Evolutionary conservation across 2,888 invertebrate genomes (phyloP).

Genomic region (Microctonus brassicae): DNA sequence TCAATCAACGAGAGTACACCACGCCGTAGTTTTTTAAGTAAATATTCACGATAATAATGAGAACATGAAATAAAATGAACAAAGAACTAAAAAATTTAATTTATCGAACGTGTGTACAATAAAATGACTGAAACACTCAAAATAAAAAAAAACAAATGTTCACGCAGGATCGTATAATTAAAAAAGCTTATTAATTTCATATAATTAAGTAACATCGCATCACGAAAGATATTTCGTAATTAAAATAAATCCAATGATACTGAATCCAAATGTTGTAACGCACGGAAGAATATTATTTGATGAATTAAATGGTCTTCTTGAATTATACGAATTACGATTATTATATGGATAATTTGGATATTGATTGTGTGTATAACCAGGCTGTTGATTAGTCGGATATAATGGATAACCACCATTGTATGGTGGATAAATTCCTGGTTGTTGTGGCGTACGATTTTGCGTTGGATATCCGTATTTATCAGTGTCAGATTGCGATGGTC

Average conservation of each 20-base stretch:
- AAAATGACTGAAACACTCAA: too few species aligned
- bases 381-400: conserved; percentile 49
- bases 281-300: conserved; percentile 33
- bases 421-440: conserved; percentile 51
- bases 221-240: conserved; percentile 42
- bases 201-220: conserved; percentile 25
- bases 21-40: not conserved
- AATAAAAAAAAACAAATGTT: too few species aligned
- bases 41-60: too few species aligned
- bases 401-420: conserved; percentile 41
- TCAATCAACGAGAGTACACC: not conserved
- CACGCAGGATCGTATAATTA: conserved; percentile 6
- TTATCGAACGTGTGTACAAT: too few species aligned
- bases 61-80: not conserved
- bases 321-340: conserved; percentile 50
- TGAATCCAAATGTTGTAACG: conserved; percentile 40
- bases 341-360: conserved; percentile 53
- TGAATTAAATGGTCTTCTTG: conserved; percentile 46
- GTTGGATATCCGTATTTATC: conserved; percentile 59
- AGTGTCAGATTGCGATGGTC: too few species aligned
- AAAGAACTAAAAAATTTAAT: not conserved
- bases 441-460: conserved; percentile 57
- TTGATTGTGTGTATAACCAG: conserved; percentile 28
- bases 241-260: conserved; percentile 36
- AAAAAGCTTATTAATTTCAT: not conserved